Percentiles rank a stretch among this genome's conserved stretches.
These are phyloP conservation scores for Mastomys natalensis DNA, from an alignment of 2,113 vertebrate genomes.

Conservation along the genomic window DNA sequence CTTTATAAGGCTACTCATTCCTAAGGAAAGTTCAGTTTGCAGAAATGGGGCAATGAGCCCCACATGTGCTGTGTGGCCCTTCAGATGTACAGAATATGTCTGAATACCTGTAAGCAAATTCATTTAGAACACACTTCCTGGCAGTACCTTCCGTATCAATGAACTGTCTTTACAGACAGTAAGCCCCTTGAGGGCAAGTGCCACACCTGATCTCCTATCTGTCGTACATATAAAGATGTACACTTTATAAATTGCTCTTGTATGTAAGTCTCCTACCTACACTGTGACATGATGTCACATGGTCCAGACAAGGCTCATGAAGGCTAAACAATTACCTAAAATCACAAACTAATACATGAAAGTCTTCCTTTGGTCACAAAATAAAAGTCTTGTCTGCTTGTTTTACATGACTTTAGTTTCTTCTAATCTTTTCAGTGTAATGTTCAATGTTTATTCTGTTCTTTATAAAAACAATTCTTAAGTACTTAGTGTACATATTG, in stretches of 20 bases:
- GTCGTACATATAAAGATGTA: neutral
- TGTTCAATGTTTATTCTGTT: neutral
- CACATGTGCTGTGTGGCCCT: neutral
- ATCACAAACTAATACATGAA: conserved; percentile 5
- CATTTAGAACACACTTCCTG: neutral
- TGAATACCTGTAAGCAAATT: neutral
- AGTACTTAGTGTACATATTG: neutral
- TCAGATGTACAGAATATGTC: neutral
- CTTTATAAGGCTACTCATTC: conserved; percentile 18
- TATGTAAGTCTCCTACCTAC: neutral
- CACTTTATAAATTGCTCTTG: conserved; percentile 14
- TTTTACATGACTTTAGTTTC: neutral
- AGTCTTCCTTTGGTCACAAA: conserved; percentile 27
- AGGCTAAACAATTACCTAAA: conserved; percentile 21
- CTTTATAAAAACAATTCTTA: neutral
- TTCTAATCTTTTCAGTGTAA: conserved; percentile 33
- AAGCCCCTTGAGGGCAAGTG: conserved; percentile 62
- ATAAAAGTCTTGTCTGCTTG: neutral
- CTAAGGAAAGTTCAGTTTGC: neutral
- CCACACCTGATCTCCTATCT: conserved; percentile 17
- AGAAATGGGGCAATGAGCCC: neutral
- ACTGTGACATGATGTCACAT: neutral
- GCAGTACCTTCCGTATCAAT: neutral
- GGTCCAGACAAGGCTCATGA: neutral
- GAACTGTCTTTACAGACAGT: conserved; percentile 22